Base-by-base conservation (phyloP, 2,113 vertebrate species). In the Sapayoa aenigma region DNA sequence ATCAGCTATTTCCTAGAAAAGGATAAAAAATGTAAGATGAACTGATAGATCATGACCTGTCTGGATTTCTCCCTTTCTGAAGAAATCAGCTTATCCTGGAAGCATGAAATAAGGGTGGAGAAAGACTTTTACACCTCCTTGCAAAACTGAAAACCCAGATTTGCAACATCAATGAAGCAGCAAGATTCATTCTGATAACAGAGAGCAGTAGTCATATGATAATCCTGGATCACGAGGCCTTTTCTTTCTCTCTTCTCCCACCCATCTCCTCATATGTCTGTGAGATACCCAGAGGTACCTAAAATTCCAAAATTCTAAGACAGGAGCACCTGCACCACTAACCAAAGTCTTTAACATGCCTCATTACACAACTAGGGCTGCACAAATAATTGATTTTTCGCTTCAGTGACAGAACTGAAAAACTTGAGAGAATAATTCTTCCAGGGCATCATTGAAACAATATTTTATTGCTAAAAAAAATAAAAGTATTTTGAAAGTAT, bases 321-420 rank as follows among this genome's bases (percentile, higher is more conserved):
- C 39, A 56, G 27, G 19, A 87, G 6, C 37, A 75, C n/a, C 52
- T 7, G 0, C 16, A 24, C n/a, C 16, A 75, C 39, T 55, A 71
- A 81, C 9, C 6, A 59, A 76, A 90, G 66, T 28, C 35, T 71
- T 91, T n/a, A 59, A 14, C 42, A 89, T 67, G 94, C 88, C 21
- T 95, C 91, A 92, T 95, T 96, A 78, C 68, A 93, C 90, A 94
- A 68, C 33, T 89, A 91, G 93, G 81, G 30, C 87, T 91, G 87
- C 66, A 91, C 60, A 89, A 89, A 91, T 71, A 94, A 91, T 39
- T 81, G 87, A 87, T 94, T 95, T 95, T 93, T 95, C 93, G 95
- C 87, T 94, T 87, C 96, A 96, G 33, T 75, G 92, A 87, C 31
- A 63, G 9, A 91, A 93, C 66, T 93, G 77, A 96, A 96, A 89